phyloP scores from a whole-genome alignment of 2,113 vertebrate genomes.

The Apeltes quadracus region DNA sequence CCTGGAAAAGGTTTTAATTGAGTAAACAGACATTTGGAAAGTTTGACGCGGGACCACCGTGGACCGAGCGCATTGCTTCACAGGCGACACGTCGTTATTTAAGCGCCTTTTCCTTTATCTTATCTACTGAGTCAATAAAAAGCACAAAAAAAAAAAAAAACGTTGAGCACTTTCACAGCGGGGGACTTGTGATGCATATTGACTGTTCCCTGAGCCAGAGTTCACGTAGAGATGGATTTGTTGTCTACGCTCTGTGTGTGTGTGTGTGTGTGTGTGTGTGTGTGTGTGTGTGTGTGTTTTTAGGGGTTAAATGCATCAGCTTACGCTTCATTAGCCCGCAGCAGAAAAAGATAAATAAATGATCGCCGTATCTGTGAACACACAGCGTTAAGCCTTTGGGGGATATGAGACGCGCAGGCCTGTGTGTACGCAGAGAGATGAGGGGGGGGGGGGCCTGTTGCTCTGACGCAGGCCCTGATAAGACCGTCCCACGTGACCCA shows the following conservation, averaged over 20 bases:
- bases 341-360: conserved; percentile 20
- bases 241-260: conserved; percentile 14
- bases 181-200: conserved; percentile 25
- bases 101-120: conserved; percentile 39
- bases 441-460: conserved; percentile 53
- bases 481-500: conserved; percentile 71
- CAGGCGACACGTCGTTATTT: conserved; percentile 25
- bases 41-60: conserved; percentile 20
- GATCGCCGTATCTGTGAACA: conserved; percentile 9
- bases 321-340: conserved; percentile 14
- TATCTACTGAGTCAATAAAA: conserved; percentile 39
- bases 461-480: conserved; percentile 75
- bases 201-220: conserved; percentile 29
- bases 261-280: conserved; percentile 40
- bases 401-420: conserved; percentile 27
- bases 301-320: conserved; percentile 22
- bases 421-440: conserved; percentile 49
- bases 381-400: conserved; percentile 15
- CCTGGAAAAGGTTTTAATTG: conserved; percentile 33
- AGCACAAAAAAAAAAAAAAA: background rate
- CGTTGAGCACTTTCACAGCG: conserved; percentile 37
- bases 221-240: conserved; percentile 18
- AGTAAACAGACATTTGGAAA: conserved; percentile 45
- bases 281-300: too few species aligned
- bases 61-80: background rate